phyloP scores from a whole-genome alignment of 2,113 vertebrate species.

The Phrynosoma platyrhinos region DNA sequence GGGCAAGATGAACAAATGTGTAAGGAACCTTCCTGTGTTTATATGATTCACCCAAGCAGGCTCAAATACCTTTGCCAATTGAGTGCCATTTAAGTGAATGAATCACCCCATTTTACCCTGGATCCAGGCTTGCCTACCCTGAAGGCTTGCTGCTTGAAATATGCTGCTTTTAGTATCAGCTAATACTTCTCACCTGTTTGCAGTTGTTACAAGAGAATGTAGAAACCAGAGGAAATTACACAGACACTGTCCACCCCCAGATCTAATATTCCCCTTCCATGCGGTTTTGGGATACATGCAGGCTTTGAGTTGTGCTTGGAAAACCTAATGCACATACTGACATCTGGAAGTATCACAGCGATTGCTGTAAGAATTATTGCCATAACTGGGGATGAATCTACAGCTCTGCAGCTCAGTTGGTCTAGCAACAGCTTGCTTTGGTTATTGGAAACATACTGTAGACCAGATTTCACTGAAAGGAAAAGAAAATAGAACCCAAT shows the following conservation, averaged over 20 bases:
- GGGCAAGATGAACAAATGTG: no score
- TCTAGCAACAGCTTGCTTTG: constrained; percentile 39
- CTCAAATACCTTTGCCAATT: not conserved
- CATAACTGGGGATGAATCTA: constrained; percentile 45
- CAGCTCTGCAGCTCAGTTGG: constrained; percentile 50
- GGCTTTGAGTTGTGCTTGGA: constrained; percentile 65
- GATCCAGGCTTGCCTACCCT: constrained; percentile 26
- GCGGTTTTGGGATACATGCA: constrained; percentile 74
- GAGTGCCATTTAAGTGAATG: not conserved
- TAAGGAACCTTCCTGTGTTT: no score
- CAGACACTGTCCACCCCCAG: constrained; percentile 77
- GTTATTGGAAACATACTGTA: constrained; percentile 51
- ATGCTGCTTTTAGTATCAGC: constrained; percentile 44
- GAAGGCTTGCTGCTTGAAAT: constrained; percentile 53
- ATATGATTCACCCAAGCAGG: not conserved
- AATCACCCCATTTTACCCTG: not conserved
- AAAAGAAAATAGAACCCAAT: constrained; percentile 16
- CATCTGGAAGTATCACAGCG: constrained; percentile 65
- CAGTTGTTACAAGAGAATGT: constrained; percentile 74
- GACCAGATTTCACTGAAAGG: constrained; percentile 10
- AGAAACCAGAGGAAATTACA: constrained; percentile 73
- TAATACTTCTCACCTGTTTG: constrained; percentile 67
- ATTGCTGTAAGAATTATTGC: constrained; percentile 54
- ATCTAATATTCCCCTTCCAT: constrained; percentile 73
- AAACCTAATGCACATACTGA: constrained; percentile 54